Percentiles rank a stretch among this genome's conserved stretches.
Conservation (phyloP, 92 coral and sea anemone genomes). For the Siderastrea siderea region DNA sequence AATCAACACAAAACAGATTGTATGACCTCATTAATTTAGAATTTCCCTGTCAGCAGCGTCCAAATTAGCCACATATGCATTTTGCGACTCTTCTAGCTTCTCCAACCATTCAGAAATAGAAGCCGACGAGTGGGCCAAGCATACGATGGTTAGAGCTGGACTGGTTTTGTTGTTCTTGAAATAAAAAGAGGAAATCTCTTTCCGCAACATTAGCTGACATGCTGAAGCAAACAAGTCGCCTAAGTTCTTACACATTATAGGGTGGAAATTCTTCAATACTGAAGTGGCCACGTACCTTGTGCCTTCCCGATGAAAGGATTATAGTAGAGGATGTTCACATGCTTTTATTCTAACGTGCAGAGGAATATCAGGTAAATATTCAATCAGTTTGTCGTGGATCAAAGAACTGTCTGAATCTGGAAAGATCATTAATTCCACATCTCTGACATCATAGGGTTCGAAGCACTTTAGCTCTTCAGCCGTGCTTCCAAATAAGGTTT, state of each 20-base stretch:
- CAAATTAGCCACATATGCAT: no score
- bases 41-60: no score
- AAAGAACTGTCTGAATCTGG: slow-evolving; percentile 48
- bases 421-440: slow-evolving; percentile 65
- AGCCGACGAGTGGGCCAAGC: no score
- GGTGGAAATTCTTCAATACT: slow-evolving; percentile 59
- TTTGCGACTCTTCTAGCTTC: no score
- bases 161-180: background rate
- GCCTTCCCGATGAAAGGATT: slow-evolving; percentile 51
- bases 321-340: slow-evolving; percentile 51
- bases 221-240: background rate
- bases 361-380: slow-evolving; percentile 17
- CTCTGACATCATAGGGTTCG: slow-evolving; percentile 52
- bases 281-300: slow-evolving; percentile 69
- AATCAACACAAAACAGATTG: slow-evolving; percentile 67
- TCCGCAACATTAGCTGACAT: background rate
- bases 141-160: background rate
- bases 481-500: slow-evolving; percentile 58
- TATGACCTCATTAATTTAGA: slow-evolving; percentile 39
- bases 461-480: slow-evolving; percentile 59
- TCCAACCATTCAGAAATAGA: no score
- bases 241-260: slow-evolving; percentile 42
- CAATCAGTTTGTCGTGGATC: slow-evolving; percentile 58
- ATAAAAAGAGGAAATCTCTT: background rate
- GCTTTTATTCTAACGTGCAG: slow-evolving; percentile 72